Base-by-base conservation (phyloP, 2,113 vertebrate genomes). In the Rhegmatorhina hoffmannsi region DNA sequence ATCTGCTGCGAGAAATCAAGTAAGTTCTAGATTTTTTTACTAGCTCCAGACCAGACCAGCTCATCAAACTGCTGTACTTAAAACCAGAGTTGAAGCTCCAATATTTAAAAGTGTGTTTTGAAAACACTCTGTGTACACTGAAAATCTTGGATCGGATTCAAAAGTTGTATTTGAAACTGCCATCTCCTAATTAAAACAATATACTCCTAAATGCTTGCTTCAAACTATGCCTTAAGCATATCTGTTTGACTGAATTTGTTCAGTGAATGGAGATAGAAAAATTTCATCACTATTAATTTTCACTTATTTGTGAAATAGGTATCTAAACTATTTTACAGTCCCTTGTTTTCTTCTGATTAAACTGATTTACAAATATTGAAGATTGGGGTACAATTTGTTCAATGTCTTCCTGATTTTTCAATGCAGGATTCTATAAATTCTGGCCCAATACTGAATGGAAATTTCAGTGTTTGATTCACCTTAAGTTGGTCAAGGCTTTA, bases 361-460 rank as follows among this genome's bases (percentile, higher is more conserved):
- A 82, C 11, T 18, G 83, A 92, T 33, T 59, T 90, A 66, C 7
- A 47, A 92, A 95, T 89, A 95, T 53, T 91, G 74, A 97, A 96
- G 77, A 19, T 55, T 86, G 81, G 52, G 55, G 72, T 60, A 82
- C 62, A 20, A 6, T 81, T 90, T 78, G 53, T 80, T 81, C 31
- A 96, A 89, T 94, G 63, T 67, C 67, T 96, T 97, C 94, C 97
- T 97, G 94, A 97, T 87, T 97, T 94, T 81, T 96, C 92, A 79
- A 87, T 84, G 40, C 50, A 34, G 58, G 33, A 91, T 92, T 94
- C 83, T 91, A 53, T 58, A 66, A 84, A 72, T 64, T 62, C 60
- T 80, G 40, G 17, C 16, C 44, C 84, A 23, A 79, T 77, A 53
- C 26, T 63, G 50, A 77, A 80, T 87, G 70, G 58, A 72, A 90